These are phyloP conservation scores for Remorina albescens DNA, from an alignment of 2,797 vertebrate species.

Conservation along the genomic window DNA sequence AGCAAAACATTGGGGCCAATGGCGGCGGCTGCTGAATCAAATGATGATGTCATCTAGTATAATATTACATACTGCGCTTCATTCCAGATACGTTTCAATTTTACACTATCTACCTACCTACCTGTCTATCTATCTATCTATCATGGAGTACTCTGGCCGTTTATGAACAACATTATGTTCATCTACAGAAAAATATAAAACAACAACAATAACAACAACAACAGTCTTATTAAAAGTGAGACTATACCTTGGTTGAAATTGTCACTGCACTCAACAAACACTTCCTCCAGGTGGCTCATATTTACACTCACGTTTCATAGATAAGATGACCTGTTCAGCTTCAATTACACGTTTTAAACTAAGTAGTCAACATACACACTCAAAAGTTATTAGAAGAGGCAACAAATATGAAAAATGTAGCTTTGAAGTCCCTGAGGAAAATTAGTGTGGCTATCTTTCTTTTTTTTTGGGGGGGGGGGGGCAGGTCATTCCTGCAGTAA, in stretches of 20 bases:
- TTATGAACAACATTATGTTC: neutral
- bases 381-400: too few species aligned
- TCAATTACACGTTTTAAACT: neutral
- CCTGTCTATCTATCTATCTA: neutral
- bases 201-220: neutral
- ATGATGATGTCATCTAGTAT: constrained; percentile 57
- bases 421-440: too few species aligned
- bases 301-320: neutral
- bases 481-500: too few species aligned
- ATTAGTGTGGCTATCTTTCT: too few species aligned
- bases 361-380: neutral
- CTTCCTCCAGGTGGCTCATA: constrained; percentile 9
- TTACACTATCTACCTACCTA: neutral
- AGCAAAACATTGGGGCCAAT: constrained; percentile 18
- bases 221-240: too few species aligned
- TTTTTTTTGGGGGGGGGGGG: too few species aligned
- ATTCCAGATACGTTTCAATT: neutral
- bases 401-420: too few species aligned
- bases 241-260: neutral
- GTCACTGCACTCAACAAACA: neutral
- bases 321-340: too few species aligned
- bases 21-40: constrained; percentile 39
- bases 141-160: too few species aligned
- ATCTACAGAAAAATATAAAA: neutral
- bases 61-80: neutral